Percentiles rank a stretch among this genome's conserved stretches.
Evolutionary conservation across 1,140 invertebrate genomes (phyloP).

Genomic region (Stenopsyche tienmushanensis): DNA sequence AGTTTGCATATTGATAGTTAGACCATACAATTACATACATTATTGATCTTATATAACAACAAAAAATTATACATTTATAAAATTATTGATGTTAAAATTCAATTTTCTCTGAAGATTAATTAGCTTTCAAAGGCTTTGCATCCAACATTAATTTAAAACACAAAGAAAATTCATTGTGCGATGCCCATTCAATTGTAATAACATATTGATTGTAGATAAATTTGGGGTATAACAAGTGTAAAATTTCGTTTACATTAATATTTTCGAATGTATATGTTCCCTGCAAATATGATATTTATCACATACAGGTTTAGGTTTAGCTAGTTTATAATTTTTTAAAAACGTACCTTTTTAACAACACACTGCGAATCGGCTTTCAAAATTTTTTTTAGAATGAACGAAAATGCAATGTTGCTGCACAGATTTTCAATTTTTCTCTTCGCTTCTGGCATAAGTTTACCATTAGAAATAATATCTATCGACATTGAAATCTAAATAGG

Average conservation of each 20-base stretch:
- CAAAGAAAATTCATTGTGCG: constrained; percentile 1
- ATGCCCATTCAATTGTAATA: neutral
- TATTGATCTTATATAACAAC: too few species aligned
- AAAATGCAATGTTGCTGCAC: neutral
- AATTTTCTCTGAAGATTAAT: too few species aligned
- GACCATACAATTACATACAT: too few species aligned
- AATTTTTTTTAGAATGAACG: neutral
- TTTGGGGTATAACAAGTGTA: neutral
- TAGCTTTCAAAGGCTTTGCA: neutral
- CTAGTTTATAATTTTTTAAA: neutral
- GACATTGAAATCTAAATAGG: too few species aligned
- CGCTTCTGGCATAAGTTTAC: too few species aligned
- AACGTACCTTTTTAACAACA: neutral
- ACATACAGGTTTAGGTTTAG: neutral
- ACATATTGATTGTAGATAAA: constrained; percentile 17
- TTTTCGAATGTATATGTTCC: constrained; percentile 20
- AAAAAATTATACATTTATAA: too few species aligned
- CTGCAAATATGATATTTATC: constrained; percentile 15
- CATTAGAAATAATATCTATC: too few species aligned
- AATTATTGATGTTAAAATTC: too few species aligned
- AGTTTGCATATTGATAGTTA: too few species aligned
- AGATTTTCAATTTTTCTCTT: neutral
- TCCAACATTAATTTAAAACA: neutral
- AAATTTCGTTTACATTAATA: neutral
- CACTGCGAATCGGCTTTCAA: neutral